Conservation (phyloP, 2,888 invertebrate genomes). For the Conops quadrifasciatus region DNA sequence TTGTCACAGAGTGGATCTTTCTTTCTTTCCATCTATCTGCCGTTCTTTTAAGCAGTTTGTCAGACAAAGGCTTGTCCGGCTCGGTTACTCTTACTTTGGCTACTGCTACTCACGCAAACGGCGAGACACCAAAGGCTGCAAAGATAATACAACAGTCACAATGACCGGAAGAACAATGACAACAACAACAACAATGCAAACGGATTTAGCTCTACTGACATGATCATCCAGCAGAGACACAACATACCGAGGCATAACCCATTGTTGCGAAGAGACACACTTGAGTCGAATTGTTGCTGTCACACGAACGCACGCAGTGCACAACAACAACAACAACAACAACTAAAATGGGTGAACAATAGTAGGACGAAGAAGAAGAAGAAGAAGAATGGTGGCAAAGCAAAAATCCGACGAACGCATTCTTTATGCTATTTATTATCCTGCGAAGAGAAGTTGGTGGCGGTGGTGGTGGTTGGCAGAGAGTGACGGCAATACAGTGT, state of each 20-base stretch:
- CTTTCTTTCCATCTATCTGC: background rate
- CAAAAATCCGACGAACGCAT: too few relatives aligned
- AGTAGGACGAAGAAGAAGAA: background rate
- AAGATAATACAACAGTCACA: conserved; percentile 21
- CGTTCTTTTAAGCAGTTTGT: background rate
- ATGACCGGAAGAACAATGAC: background rate
- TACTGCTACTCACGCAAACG: background rate
- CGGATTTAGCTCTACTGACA: conserved; percentile 20
- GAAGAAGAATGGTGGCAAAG: background rate
- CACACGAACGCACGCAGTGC: conserved; percentile 6
- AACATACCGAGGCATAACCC: conserved; percentile 6
- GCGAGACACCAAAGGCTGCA: background rate
- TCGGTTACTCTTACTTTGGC: background rate
- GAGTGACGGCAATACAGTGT: background rate
- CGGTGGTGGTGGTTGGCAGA: too few relatives aligned
- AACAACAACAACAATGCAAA: conserved; percentile 8
- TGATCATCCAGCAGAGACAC: conserved; percentile 24
- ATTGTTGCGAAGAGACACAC: conserved; percentile 30
- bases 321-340: conserved; percentile 16
- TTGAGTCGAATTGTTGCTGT: conserved; percentile 21
- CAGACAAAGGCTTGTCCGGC: background rate
- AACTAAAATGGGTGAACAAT: background rate
- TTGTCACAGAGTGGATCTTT: background rate
- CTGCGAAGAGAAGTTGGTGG: too few relatives aligned
- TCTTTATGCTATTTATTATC: conserved; percentile 5